Evolutionary conservation across 1,140 invertebrate genomes (phyloP), one percentile per base, ranked within the genome.

Genomic region (Ladona fulva): DNA sequence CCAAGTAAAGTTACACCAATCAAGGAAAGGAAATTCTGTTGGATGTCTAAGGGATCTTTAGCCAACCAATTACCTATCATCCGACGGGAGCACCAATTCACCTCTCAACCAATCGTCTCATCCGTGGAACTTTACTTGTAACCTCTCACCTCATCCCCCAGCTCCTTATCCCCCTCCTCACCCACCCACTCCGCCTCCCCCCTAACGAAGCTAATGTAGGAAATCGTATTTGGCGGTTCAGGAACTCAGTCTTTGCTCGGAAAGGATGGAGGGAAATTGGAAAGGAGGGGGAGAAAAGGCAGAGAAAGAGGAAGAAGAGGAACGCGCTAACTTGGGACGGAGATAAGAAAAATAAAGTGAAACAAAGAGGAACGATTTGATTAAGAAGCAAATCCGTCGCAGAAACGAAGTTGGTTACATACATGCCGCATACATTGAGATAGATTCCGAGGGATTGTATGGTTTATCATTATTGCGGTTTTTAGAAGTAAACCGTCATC

Each of bases 21-120:
- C 52, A 66, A 66, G 16, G 52, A 66, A 66, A 16, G 52, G 52
- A 66, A 66, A 66, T 66, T 66, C 52, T 12, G 16, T 66, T 66
- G 52, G 52, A 66, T 66, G 52, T 66, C 52, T 66, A 66, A 66
- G 52, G 52, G 14, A 66, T 66, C 52, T 66, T 66, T 66, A 66
- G 52, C 52, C 52, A 66, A 66, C 52, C 52, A 66, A 66, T 66
- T 66, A 66, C 52, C 52, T 66, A 66, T 66, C 52, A 66, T 66
- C 52, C 52, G 52, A 3, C 52, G 52, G 52, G 52, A 66, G 52
- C 52, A 22, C 16, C n/a, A 66, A 66, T 66, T 66, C 52, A 12
- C 52, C 52, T 66, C 52, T 66, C 52, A 66, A 66, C 52, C 52
- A 66, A 66, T 66, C 52, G 16, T 66, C 52, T 66, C 52, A 19